Evolutionary conservation across 2,113 vertebrate species (phyloP).

Genomic region (Picathartes gymnocephalus): DNA sequence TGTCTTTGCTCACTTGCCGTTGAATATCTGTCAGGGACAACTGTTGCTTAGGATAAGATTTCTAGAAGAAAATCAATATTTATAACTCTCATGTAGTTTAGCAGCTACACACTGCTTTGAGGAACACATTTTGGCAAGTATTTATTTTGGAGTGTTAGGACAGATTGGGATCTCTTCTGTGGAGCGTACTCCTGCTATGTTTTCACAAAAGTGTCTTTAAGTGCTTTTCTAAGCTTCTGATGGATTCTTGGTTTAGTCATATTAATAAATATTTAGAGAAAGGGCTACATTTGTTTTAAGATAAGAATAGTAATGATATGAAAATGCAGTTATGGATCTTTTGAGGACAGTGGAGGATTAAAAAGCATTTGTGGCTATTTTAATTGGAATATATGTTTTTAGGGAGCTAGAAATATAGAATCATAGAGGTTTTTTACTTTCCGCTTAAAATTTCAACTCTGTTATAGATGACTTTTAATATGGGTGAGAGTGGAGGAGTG

Average conservation of each 20-base stretch:
- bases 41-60: background rate
- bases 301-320: background rate
- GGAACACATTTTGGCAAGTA: background rate
- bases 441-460: background rate
- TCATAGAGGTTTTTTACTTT: background rate
- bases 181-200: background rate
- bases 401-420: background rate
- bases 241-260: background rate
- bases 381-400: background rate
- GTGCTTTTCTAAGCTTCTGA: conserved; percentile 18
- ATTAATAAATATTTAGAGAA: conserved; percentile 4
- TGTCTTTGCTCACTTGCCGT: background rate
- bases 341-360: background rate
- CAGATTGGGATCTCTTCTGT: background rate
- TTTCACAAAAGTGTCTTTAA: background rate
- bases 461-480: background rate
- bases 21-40: background rate
- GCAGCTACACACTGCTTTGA: background rate
- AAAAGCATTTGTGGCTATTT: background rate
- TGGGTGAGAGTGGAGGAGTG: background rate
- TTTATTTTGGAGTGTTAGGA: background rate
- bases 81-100: background rate
- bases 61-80: background rate
- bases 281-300: background rate
- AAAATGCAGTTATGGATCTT: background rate